Percentiles rank a stretch among this genome's conserved stretches.
Conservation (phyloP, 2,797 vertebrate genomes). For the Pygocentrus nattereri region DNA sequence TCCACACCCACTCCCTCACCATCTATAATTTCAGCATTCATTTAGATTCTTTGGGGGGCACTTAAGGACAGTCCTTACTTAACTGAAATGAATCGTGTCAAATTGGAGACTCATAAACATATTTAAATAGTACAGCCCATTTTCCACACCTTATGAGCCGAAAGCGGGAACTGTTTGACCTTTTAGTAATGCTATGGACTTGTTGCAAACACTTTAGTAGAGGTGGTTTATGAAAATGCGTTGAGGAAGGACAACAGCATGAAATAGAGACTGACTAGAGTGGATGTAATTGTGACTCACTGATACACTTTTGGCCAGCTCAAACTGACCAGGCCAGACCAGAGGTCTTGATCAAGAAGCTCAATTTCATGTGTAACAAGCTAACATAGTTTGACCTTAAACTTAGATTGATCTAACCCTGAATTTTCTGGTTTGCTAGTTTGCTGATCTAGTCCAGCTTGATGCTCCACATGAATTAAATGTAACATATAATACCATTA, state of each 20-base stretch:
- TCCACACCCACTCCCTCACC: conserved; percentile 9
- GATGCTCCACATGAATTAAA: too few species aligned
- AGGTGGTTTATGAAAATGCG: conserved; percentile 2
- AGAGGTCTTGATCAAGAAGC: too few species aligned
- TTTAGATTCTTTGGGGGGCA: conserved; percentile 73
- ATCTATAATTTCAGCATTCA: conserved; percentile 40
- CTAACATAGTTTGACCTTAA: too few species aligned
- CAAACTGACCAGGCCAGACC: too few species aligned
- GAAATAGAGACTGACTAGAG: conserved; percentile 24
- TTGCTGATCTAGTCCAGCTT: too few species aligned
- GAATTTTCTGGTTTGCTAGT: too few species aligned
- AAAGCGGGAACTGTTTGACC: not conserved
- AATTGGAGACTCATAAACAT: conserved; percentile 70
- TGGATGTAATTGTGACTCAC: conserved; percentile 50
- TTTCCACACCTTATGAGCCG: conserved; percentile 17
- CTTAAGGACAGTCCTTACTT: conserved; percentile 68
- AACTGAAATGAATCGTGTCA: conserved; percentile 69
- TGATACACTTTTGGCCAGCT: conserved; percentile 48
- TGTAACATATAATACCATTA: too few species aligned
- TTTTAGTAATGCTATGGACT: not conserved
- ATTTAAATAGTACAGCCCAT: conserved; percentile 49
- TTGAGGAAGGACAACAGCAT: conserved; percentile 3
- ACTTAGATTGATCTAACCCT: too few species aligned
- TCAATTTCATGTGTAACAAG: too few species aligned
- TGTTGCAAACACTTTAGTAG: conserved; percentile 8